Evolutionary conservation across 2,113 vertebrate genomes (phyloP), one percentile per base, ranked within the genome.

Genomic region (Chaetodon auriga): DNA sequence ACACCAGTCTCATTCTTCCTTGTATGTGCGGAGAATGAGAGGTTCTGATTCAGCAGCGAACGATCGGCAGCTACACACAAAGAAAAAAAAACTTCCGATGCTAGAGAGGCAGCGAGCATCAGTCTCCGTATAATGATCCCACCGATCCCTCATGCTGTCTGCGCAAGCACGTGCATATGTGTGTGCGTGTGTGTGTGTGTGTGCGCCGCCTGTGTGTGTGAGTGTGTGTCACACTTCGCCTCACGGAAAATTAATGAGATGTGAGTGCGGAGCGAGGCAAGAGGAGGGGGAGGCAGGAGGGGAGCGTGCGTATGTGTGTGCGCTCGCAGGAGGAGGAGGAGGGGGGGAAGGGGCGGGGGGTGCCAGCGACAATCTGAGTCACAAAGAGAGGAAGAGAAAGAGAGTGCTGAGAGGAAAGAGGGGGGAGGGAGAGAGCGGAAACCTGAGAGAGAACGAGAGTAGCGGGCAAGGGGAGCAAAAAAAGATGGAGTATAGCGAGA

Each of bases 181-280:
- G 78, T 51, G 75, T 43, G 80, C 36, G 70, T 51, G 55, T 25
- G 68, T 25, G 81, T 36, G 43, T 45, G 43, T 11, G 43, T 45
- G 43, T 45, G 41, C 9, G 41, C 9, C 10, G 80, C 11, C 35
- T 53, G 72, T 11, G 46, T 15, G 45, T 46, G 45, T 46, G 45
- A 14, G 45, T 46, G 45, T 85, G 88, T 93, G 90, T 93, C 91
- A 94, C 93, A 94, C 91, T 92, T 94, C 82, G 90, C 92, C 89
- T 90, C 91, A 89, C 92, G 68, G 93, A 93, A 92, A 94, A 94
- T 92, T 92, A 93, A 94, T 92, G 91, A 94, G 93, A 94, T 94
- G 93, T 92, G 93, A 94, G 92, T 90, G 93, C 85, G 77, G 82
- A 90, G 92, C 71, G 80, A 91, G 87, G 90, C 89, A 23, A 85